Base-by-base conservation (phyloP, 2,797 vertebrate genomes). In the Eulemur mongoz region DNA sequence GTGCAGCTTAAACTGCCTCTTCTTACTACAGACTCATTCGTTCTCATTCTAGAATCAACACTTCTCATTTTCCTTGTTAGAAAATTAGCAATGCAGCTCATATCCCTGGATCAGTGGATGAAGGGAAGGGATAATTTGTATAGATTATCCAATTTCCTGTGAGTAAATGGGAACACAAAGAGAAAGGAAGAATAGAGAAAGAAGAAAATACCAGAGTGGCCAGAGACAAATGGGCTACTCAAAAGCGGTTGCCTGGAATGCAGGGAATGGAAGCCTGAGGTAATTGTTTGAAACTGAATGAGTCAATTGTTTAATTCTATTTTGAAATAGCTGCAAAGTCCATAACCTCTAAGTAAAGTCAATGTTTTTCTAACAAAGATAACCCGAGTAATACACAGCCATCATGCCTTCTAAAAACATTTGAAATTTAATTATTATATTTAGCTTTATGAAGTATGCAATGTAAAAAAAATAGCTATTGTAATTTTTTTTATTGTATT, bases 81-180 rank as follows among this genome's bases (percentile, higher is more conserved):
- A 87, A 96, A 89, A 97, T 98, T 86, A 97, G 86, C 96, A 93
- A 45, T 82, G 89, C 86, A 93, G 45, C 45, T 88, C 95, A 78
- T 65, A 94, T 78, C 73, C 72, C 40, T 78, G 83, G 50, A 89
- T 82, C 86, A 61, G 65, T 87, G 70, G 89, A 94, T 89, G 80
- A 92, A 96, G 84, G 52, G 69, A 93, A 82, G 50, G 86, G 83
- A 96, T 97, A 87, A 96, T 97, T 92, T 96, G 78, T 93, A 91
- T 75, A 95, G 90, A 97, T 97, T 94, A 94, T 70, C 76, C 89
- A 96, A n/a, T 95, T 95, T 96, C 96, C 96, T 97, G 57, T 35
- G 76, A 94, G 73, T 94, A 63, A 93, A 87, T 90, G 89, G 35
- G 48, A 93, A 91, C 65, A 91, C 91, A 91, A 70, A 94, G 45